Evolutionary conservation across 2,888 invertebrate species (phyloP), one percentile per base, ranked within the genome.

Genomic region (Agrochola litura): DNA sequence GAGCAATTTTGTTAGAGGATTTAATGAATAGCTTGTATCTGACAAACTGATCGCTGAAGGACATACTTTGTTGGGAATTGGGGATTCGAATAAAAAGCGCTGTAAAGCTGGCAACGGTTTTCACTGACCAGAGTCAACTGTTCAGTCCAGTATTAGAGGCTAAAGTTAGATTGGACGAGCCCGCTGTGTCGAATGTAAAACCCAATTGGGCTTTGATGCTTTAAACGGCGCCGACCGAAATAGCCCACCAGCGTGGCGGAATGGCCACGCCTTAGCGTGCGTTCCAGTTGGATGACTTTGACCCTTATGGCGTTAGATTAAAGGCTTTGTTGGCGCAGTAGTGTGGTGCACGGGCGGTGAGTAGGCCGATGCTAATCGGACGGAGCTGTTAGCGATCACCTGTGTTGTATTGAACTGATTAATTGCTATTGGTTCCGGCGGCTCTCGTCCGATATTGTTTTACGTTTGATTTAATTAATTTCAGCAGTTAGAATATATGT

Each of bases 171-270:
- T 95, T 94, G 95, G 93, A 93, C 93, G 92, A 91, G 90, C 87
- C 92, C 91, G 89, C 91, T 90, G 90, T 92, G 93, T 94, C 93
- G 92, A 92, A 95, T 95, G 95, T 95, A 94, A 95, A 95, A 95
- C 94, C 93, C 93, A 95, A 95, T 95, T 95, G 94, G 93, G 93
- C 94, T 95, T 94, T 94, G 94, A 95, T 94, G 95, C 93, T 95
- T 93, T 94, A 95, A 95, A 92, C 94, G 93, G 93, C 88, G 90
- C 93, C 92, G 90, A 90, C 93, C 92, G 91, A 92, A 94, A 95
- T 94, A 95, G 92, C 92, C 92, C 90, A 90, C 90, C 90, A 90
- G 88, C 90, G 89, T 85, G 90, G 89, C 81, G 86, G 83, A 87
- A 89, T 83, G 76, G 85, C 83, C 86, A 81, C 79, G 73, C 67